A percentile compares a stretch with the other conserved stretches of the same genome.
phyloP scores from a whole-genome alignment of 1,140 invertebrate genomes.

The Triops cancriformis region DNA sequence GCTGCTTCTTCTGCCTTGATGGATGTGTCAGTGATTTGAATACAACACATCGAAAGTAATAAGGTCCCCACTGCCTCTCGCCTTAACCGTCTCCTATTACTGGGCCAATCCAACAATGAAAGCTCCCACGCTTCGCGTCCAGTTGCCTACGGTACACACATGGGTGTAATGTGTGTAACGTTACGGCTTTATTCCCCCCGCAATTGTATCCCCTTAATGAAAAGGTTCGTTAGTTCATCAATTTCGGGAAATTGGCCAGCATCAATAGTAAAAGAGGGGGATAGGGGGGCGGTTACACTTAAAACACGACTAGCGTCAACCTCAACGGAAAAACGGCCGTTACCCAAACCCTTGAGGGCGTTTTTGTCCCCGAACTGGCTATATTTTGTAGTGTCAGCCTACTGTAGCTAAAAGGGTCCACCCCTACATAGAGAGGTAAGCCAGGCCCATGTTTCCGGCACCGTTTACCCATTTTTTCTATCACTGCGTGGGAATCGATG shows the following conservation, averaged over 20 bases:
- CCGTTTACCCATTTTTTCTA: slow-evolving; percentile 2
- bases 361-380: background rate
- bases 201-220: background rate
- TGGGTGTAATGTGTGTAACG: background rate
- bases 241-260: background rate
- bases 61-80: background rate
- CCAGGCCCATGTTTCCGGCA: background rate
- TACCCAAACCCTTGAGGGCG: background rate
- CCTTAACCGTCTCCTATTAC: background rate
- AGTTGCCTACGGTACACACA: background rate
- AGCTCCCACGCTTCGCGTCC: slow-evolving; percentile 7
- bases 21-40: background rate
- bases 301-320: background rate
- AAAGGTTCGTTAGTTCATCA: slow-evolving; percentile 14
- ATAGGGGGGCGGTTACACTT: background rate
- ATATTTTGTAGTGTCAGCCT: background rate
- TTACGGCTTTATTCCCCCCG: too few relatives aligned
- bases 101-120: background rate
- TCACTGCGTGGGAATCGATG: background rate
- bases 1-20: background rate
- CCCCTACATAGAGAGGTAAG: background rate
- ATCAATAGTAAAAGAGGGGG: background rate
- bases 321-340: background rate
- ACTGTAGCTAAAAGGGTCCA: background rate
- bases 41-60: background rate